phyloP scores from a whole-genome alignment of 2,888 invertebrate genomes.

The Suillia variegata region DNA sequence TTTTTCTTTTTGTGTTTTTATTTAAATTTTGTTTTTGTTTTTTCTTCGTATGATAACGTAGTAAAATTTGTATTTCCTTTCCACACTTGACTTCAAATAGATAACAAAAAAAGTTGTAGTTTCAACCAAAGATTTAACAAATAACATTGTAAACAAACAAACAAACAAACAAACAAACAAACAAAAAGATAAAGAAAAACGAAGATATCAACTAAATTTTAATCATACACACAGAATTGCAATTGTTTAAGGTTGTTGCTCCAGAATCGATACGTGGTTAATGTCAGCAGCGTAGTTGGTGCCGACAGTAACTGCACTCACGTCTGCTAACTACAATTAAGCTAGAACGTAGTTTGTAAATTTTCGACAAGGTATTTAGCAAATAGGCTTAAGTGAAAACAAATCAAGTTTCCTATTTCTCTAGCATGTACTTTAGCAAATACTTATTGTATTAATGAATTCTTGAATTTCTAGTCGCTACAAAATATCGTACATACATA shows the following conservation, averaged over 20 bases:
- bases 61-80: too few species aligned
- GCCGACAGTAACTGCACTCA: conserved; percentile 10
- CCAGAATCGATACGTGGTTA: conserved; percentile 10
- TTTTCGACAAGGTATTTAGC: conserved; percentile 15
- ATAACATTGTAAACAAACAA: neutral
- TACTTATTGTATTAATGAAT: conserved; percentile 14
- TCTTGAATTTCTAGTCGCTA: conserved; percentile 6
- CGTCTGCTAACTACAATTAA: conserved; percentile 7
- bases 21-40: neutral
- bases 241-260: conserved; percentile 15
- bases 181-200: neutral
- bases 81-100: neutral
- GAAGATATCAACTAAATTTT: neutral
- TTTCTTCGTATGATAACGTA: too few species aligned
- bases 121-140: conserved; percentile 46
- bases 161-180: neutral
- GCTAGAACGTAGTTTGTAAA: conserved; percentile 22
- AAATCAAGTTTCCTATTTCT: conserved; percentile 12
- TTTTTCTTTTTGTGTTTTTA: neutral
- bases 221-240: neutral
- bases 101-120: conserved; percentile 39
- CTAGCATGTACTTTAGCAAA: conserved; percentile 34
- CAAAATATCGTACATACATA: neutral
- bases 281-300: too few species aligned
- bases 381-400: conserved; percentile 12